Conservation (phyloP, 2,888 invertebrate species). For the Microplitis deprimator region DNA sequence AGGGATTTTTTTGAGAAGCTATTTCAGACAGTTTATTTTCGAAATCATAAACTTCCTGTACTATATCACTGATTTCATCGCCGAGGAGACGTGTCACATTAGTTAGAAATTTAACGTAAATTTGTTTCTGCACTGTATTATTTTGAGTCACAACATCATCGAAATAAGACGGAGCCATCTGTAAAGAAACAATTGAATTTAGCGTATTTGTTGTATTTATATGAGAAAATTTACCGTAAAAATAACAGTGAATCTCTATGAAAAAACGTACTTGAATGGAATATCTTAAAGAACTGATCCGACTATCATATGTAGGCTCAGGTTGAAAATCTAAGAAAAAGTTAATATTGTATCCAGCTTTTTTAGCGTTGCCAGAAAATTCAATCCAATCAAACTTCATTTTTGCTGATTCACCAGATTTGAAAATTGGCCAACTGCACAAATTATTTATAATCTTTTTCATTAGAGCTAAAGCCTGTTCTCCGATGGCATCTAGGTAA, state of each 20-base stretch:
- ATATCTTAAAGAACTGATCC: background rate
- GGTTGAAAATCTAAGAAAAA: background rate
- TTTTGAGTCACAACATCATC: background rate
- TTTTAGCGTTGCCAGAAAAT: background rate
- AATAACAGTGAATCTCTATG: too few species aligned
- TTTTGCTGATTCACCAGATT: background rate
- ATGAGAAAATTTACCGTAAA: too few species aligned
- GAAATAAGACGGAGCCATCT: background rate
- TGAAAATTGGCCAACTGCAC: background rate
- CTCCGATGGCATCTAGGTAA: background rate
- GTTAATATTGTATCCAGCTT: background rate
- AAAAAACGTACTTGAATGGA: background rate
- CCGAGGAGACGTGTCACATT: background rate
- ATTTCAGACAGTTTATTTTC: too few species aligned
- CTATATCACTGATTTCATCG: background rate
- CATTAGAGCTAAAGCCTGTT: background rate
- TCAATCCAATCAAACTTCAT: background rate
- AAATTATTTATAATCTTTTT: background rate
- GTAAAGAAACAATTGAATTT: background rate
- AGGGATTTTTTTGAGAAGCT: too few species aligned
- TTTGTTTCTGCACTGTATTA: background rate
- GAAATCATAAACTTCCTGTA: background rate
- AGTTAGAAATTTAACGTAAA: background rate
- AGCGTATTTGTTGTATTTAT: too few species aligned
- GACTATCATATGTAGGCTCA: background rate